These are phyloP conservation scores for Astropecten irregularis DNA, from an alignment of 53 echinoderm and acorn worm species.

Conservation along the genomic window DNA sequence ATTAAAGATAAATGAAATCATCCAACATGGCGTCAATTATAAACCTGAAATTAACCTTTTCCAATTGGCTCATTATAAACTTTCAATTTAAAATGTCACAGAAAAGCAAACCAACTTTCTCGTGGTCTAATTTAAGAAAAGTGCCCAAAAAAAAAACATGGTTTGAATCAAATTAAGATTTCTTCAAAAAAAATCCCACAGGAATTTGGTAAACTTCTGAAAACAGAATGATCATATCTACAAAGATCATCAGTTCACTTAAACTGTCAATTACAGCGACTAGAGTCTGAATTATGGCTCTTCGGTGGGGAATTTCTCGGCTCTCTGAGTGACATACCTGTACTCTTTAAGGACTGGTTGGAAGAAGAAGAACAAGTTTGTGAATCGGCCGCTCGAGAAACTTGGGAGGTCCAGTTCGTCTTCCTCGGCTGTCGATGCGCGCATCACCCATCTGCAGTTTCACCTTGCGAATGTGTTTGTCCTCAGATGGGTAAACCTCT, in stretches of 20 bases:
- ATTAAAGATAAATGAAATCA: too few species aligned
- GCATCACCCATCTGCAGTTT: slow-evolving; percentile 7
- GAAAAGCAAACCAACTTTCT: background rate
- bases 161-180: background rate
- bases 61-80: background rate
- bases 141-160: background rate
- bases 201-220: too few species aligned
- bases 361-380: slow-evolving; percentile 21
- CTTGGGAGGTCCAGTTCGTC: background rate
- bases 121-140: background rate
- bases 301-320: background rate
- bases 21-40: background rate
- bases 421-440: background rate
- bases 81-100: background rate
- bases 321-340: background rate
- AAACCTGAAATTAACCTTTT: background rate
- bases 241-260: too few species aligned
- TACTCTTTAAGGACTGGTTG: background rate
- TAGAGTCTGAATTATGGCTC: background rate
- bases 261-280: background rate
- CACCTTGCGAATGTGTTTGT: slow-evolving; percentile 48
- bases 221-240: too few species aligned
- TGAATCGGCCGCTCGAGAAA: slow-evolving; percentile 43
- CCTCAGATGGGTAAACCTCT: slow-evolving; percentile 27
- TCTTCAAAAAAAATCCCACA: too few species aligned